Evolutionary conservation across 2,797 vertebrate genomes (phyloP).

Genomic region (Sciaenops ocellatus): DNA sequence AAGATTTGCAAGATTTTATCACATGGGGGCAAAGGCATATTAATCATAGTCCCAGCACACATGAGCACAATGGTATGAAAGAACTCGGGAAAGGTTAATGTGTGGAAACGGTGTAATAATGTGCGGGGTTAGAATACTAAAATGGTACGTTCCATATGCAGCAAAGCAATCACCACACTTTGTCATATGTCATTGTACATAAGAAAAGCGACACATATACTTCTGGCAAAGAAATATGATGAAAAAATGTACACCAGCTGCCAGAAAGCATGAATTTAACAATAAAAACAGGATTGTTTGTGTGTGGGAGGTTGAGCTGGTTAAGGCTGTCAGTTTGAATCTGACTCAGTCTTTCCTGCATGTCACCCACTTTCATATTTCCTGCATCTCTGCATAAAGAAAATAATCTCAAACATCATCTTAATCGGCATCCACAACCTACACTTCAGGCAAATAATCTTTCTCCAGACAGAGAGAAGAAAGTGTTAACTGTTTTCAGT

Average conservation of each 20-base stretch:
- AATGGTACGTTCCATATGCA: slow-evolving; percentile 66
- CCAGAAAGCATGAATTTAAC: slow-evolving; percentile 67
- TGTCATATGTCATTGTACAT: slow-evolving; percentile 69
- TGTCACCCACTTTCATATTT: slow-evolving; percentile 43
- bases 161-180: slow-evolving; percentile 67
- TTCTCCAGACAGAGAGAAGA: slow-evolving; percentile 20
- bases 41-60: slow-evolving; percentile 74
- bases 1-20: slow-evolving; percentile 82
- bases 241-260: slow-evolving; percentile 61
- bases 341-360: slow-evolving; percentile 54
- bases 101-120: slow-evolving; percentile 76
- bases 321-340: slow-evolving; percentile 75
- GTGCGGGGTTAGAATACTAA: slow-evolving; percentile 66
- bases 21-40: slow-evolving; percentile 76
- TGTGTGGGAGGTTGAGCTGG: slow-evolving; percentile 68
- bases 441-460: slow-evolving; percentile 49
- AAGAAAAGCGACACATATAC: slow-evolving; percentile 24
- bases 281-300: slow-evolving; percentile 66
- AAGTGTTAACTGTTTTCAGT: slow-evolving; percentile 45
- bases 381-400: slow-evolving; percentile 28
- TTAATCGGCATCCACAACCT: slow-evolving; percentile 52
- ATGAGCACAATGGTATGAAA: slow-evolving; percentile 63
- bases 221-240: slow-evolving; percentile 42
- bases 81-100: slow-evolving; percentile 78
- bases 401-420: slow-evolving; percentile 54